Conservation (phyloP, 2,797 vertebrate genomes). For the Sitta carolinensis region DNA sequence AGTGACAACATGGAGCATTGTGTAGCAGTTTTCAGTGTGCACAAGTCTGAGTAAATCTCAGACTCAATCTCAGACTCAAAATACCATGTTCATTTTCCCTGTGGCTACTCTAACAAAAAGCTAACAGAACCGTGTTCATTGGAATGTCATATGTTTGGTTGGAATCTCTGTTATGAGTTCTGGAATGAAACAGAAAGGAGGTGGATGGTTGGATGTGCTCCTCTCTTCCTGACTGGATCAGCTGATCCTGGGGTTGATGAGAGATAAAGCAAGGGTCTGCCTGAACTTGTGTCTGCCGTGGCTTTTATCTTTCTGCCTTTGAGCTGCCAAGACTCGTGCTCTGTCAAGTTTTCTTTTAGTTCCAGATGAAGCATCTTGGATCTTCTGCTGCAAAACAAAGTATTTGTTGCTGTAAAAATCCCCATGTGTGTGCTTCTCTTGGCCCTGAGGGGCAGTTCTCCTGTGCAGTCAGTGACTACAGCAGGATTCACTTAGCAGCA, state of each 20-base stretch:
- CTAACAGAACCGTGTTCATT: background rate
- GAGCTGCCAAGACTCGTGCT: background rate
- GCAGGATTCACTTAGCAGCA: background rate
- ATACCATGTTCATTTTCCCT: background rate
- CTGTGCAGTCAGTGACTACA: background rate
- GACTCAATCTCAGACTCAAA: background rate
- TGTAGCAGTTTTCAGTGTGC: background rate
- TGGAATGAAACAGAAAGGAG: background rate
- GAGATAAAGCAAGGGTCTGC: background rate
- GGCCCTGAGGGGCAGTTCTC: background rate
- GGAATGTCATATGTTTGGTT: background rate
- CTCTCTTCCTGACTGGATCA: background rate
- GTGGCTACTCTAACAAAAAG: background rate
- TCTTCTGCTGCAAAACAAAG: background rate
- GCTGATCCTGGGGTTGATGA: background rate
- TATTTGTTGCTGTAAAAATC: background rate
- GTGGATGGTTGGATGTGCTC: background rate
- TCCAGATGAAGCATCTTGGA: background rate
- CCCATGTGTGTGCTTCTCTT: rapidly evolving
- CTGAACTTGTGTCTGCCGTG: background rate
- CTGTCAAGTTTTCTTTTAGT: background rate
- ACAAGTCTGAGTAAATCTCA: background rate
- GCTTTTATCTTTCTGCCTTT: constrained; percentile 25
- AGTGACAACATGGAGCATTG: background rate
- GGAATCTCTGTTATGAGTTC: background rate